Evolutionary conservation across 1,140 invertebrate species (phyloP), one percentile per base, ranked within the genome.

Genomic region (Cyrtorhinus lividipennis): DNA sequence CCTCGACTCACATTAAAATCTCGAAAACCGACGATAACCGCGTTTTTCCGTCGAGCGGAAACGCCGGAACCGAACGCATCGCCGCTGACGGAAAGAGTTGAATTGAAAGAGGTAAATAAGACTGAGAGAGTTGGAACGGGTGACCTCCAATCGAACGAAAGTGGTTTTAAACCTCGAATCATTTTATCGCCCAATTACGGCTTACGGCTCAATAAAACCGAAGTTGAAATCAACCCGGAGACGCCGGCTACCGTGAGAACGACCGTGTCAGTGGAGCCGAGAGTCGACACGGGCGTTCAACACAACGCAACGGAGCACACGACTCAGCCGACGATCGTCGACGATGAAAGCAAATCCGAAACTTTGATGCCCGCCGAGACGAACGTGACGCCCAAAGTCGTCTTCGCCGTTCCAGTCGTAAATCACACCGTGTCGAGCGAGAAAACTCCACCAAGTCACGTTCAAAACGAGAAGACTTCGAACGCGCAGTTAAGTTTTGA

Each of bases 101-200:
- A 38, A 38, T 38, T 38, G 15, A 23, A 24, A 24, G 30, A 61
- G 12, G 15, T 15, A 44, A 58, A 45, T 59, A 63, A 63, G 62
- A 63, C 62, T 63, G 62, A 63, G 8, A 26, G 12, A 1, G 59
- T 27, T 59, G 38, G 5, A 15, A 53, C 48, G 45, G n/a, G n/a
- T 20, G 62, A 63, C 30, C 48, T 63, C 23, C 62, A 63, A 59
- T 44, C 62, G 5, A 63, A 63, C 23, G 62, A 63, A 46, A 63
- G 62, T 45, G 62, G 62, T 0, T 24, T 38, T 2, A 63, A 63
- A 24, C n/a, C 44, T 24, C 62, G 59, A 23, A 20, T 57, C 0
- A 24, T 63, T 10, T 56, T 63, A 20, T 63, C 62, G 13, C 62
- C 62, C 1, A 63, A 63, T 26, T 63, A 63, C 24, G 62, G 62